Percentiles rank a stretch among this genome's conserved stretches.
Conservation (phyloP, 2,113 vertebrate genomes). For the Prochilodus magdalenae region DNA sequence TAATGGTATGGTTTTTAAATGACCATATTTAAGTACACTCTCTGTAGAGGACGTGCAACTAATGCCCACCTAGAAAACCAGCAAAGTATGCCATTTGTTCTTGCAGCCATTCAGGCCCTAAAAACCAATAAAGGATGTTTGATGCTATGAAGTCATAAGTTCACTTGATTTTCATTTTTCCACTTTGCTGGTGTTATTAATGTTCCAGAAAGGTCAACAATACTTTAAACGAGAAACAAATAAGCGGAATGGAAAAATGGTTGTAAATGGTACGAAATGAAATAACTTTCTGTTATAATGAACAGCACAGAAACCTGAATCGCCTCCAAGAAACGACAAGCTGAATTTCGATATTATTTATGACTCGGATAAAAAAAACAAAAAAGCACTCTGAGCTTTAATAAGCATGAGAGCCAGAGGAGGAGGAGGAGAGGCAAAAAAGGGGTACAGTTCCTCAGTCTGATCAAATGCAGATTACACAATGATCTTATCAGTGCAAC, state of each 20-base stretch:
- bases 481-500: conserved; percentile 22
- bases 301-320: not conserved
- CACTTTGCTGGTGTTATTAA: not conserved
- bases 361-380: conserved; percentile 20
- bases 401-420: not conserved
- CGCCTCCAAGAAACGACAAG: conserved; percentile 18
- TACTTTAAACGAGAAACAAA: not conserved
- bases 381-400: not conserved
- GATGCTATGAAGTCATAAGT: not conserved
- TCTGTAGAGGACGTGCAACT: too few relatives aligned
- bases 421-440: too few relatives aligned
- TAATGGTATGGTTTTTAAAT: too few relatives aligned
- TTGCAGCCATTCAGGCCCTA: not conserved
- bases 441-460: not conserved
- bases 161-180: too few relatives aligned
- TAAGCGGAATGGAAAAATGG: not conserved
- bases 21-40: too few relatives aligned
- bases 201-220: not conserved
- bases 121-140: not conserved
- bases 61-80: too few relatives aligned
- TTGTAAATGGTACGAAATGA: conserved; percentile 3
- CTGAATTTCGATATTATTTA: conserved; percentile 13
- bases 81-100: too few relatives aligned
- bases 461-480: conserved; percentile 7
- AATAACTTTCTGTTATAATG: not conserved